Percentiles rank a stretch among this genome's conserved stretches.
Conservation (phyloP, 2,888 invertebrate genomes). For the Pachliopta kotzebuea region DNA sequence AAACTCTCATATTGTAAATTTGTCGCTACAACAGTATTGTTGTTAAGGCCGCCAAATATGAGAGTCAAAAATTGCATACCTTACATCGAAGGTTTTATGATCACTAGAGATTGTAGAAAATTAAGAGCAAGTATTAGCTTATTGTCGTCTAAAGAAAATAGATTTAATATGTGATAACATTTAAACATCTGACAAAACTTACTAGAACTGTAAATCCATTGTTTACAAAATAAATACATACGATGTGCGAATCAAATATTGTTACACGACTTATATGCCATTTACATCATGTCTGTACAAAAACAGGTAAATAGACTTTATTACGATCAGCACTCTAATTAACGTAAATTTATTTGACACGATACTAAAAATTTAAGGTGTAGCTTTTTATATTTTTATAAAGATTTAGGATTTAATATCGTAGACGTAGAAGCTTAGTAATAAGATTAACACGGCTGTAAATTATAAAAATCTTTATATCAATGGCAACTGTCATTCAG, state of each 20-base stretch:
- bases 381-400: conserved; percentile 5
- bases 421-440: no score
- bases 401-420: neutral
- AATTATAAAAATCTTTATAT: neutral
- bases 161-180: neutral
- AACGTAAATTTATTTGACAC: conserved; percentile 30
- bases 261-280: neutral
- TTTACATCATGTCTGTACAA: neutral
- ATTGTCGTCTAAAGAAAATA: neutral
- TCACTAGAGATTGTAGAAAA: no score
- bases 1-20: no score
- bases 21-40: no score
- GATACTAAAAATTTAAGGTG: conserved; percentile 27
- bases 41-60: no score
- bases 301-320: conserved; percentile 14
- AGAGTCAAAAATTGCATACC: no score
- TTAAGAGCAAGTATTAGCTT: no score
- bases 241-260: neutral
- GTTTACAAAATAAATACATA: neutral
- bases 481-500: neutral
- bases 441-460: neutral
- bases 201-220: conserved; percentile 9
- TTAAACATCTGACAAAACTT: neutral
- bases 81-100: no score
- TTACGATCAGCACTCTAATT: conserved; percentile 26